Evolutionary conservation across 2,113 vertebrate species (phyloP).

Genomic region (Rhinolophus ferrumequinum): DNA sequence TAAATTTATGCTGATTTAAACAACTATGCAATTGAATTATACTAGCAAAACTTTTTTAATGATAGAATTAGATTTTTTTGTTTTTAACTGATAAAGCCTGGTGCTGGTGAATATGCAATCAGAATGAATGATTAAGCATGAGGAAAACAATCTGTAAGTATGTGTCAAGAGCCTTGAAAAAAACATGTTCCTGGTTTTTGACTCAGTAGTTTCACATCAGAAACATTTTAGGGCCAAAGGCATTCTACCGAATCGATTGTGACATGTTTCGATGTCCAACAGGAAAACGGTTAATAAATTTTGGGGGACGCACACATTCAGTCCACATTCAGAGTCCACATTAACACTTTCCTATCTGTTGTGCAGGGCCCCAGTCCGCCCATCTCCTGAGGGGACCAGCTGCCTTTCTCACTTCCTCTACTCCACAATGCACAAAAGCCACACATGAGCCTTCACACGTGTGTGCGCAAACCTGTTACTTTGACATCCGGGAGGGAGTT

Average conservation of each 20-base stretch:
- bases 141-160: background rate
- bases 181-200: background rate
- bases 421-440: too few species aligned
- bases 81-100: background rate
- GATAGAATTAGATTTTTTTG: background rate
- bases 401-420: too few species aligned
- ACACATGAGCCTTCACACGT: accelerated
- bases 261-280: background rate
- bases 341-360: too few species aligned
- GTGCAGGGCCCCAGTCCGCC: too few species aligned
- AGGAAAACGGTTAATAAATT: background rate
- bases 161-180: background rate
- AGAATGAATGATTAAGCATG: background rate
- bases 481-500: background rate
- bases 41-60: background rate
- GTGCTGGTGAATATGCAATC: background rate
- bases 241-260: background rate
- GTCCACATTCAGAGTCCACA: too few species aligned
- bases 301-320: background rate
- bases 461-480: accelerated
- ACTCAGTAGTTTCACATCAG: background rate
- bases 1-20: conserved; percentile 6
- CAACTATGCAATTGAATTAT: background rate
- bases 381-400: too few species aligned
- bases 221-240: background rate